Base-by-base conservation (phyloP, 2,113 vertebrate species). In the Trachemys scripta region DNA sequence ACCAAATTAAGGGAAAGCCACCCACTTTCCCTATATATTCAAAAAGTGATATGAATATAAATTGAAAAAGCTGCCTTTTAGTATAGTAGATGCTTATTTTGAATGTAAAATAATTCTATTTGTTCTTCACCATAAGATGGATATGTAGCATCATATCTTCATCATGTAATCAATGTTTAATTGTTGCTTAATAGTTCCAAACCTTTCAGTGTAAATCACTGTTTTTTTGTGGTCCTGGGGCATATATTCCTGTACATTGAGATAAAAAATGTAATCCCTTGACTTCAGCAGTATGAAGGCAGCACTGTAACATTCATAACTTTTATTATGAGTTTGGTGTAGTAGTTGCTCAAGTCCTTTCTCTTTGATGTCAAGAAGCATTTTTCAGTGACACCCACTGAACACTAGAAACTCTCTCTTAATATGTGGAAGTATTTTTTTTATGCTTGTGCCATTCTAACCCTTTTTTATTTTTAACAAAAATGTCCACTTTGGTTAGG, bases 401-500 rank as follows among this genome's bases (percentile, higher is more conserved):
- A 85, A 91, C 92, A 88, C 79, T 84, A 17, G 54, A 85, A 96
- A 90, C 24, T 47, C 6, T 54, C 27, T 91, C 84, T 85, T 85
- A 89, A 92, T 90, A 50, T 0, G 0, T 91, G 53, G 83, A 96
- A 94, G 54, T 92, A 69, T 90, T 95, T 42, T 42, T 42, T 75
- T 45, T 45, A 76, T 95, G 87, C 95, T 95, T 92, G 53, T 96
- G 19, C 27, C 96, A 57, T 97, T 95, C 57, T 92, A 80, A 75
- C 54, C 83, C 90, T 87, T 93, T 95, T 35, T 35, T 65, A 14
- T 35, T 62, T 29, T 29, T 12, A 31, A 35, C 89, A 87, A 92
- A 82, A 97, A 82, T 82, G 95, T 80, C 85, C 0, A 1, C 82
- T 89, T 96, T 96, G 93, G 95, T 97, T 97, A 94, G 91, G 95